Evolutionary conservation across 2,888 invertebrate species (phyloP).

Genomic region (Coelinius sp.): DNA sequence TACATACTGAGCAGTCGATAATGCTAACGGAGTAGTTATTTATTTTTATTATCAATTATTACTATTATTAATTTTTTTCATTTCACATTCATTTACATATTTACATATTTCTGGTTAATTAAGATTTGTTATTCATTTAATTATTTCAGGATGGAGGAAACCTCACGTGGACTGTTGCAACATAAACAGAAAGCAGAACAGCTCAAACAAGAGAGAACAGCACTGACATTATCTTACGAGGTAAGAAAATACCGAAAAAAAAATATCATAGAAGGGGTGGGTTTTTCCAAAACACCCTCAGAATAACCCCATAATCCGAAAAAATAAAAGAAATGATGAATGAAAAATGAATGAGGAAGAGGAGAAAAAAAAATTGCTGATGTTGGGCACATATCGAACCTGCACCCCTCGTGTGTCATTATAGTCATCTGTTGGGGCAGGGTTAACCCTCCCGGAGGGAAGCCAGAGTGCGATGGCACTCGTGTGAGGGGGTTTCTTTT

Average conservation of each 20-base stretch:
- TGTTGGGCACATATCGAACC: conserved; percentile 40
- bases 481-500: conserved; percentile 52
- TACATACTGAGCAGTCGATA: too few relatives aligned
- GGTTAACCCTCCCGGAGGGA: conserved; percentile 31
- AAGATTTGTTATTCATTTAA: neutral
- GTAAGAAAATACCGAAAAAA: conserved; percentile 66
- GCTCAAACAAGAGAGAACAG: conserved; percentile 82
- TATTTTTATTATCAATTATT: too few relatives aligned
- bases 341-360: conserved; percentile 11
- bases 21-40: too few relatives aligned
- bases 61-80: too few relatives aligned
- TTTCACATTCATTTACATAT: too few relatives aligned
- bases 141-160: conserved; percentile 82
- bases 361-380: conserved; percentile 42
- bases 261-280: conserved; percentile 3
- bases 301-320: conserved; percentile 25
- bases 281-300: neutral
- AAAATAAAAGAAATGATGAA: conserved; percentile 4
- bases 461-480: conserved; percentile 49
- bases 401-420: conserved; percentile 39
- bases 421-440: conserved; percentile 39
- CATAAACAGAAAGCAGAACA: conserved; percentile 83
- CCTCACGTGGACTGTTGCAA: conserved; percentile 81
- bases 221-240: conserved; percentile 81
- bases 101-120: too few relatives aligned